A percentile compares a stretch with the other conserved stretches of the same genome.
phyloP scores from a whole-genome alignment of 1,140 invertebrate species.

The Telenomus remus region DNA sequence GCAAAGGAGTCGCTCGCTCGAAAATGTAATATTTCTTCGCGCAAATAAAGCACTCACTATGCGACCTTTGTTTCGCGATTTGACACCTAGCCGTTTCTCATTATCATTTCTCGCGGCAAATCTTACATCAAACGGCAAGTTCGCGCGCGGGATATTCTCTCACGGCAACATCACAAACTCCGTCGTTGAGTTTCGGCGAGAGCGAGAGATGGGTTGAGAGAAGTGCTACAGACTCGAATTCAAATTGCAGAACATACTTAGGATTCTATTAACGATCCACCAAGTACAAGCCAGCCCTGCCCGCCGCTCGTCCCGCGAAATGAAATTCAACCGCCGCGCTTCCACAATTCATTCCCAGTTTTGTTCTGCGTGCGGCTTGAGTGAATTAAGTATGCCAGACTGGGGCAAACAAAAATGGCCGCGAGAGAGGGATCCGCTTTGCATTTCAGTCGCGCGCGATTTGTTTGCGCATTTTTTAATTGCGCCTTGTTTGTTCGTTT shows the following conservation, averaged over 20 bases:
- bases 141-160: conserved; percentile 45
- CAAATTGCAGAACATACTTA: conserved; percentile 65
- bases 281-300: conserved; percentile 24
- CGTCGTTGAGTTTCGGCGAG: conserved; percentile 19
- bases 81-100: conserved; percentile 37
- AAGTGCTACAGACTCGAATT: conserved; percentile 52
- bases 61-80: conserved; percentile 42
- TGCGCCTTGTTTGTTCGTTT: conserved; percentile 9
- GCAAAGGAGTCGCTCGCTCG: conserved; percentile 50
- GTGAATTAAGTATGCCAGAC: conserved; percentile 36
- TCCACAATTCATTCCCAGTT: conserved; percentile 54
- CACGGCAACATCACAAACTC: conserved; percentile 21
- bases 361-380: conserved; percentile 37
- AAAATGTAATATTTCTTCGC: conserved; percentile 72
- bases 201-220: conserved; percentile 18
- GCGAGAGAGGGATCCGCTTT: background rate
- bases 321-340: conserved; percentile 49
- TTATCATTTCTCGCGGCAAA: conserved; percentile 29
- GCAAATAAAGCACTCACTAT: conserved; percentile 64
- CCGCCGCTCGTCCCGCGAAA: conserved; percentile 21
- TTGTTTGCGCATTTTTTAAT: conserved; percentile 10
- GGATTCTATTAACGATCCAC: conserved; percentile 62
- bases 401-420: conserved; percentile 35
- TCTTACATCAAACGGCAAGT: conserved; percentile 35
- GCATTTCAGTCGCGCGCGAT: conserved; percentile 9